Evolutionary conservation across 2,113 vertebrate genomes (phyloP), one percentile per base, ranked within the genome.

Genomic region (Perca fluviatilis): DNA sequence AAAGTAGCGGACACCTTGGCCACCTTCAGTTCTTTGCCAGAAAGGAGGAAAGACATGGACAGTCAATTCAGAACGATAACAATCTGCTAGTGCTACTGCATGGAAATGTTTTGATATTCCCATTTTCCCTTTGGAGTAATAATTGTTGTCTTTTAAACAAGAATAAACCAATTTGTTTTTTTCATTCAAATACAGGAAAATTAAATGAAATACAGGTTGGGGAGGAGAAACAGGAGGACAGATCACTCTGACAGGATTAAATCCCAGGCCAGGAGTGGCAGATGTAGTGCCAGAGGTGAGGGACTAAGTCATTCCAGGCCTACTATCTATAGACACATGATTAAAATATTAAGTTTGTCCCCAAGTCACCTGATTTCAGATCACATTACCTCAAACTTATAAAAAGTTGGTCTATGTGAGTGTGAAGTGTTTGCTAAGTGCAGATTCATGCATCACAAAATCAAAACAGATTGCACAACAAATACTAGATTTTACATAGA

Each of bases 1-100:
- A 85, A 85, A 86, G 76, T 25, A 86, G 79, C 40, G 62, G 76
- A 86, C 56, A 73, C 63, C 46, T 79, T 54, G 21, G 40, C 71
- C 85, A 85, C 79, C 68, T 88, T 82, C 18, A 64, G 62, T 60
- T 84, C 21, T 72, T 84, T 57, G 66, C 57, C 53, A 77, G 53
- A 78, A 71, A 81, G 9, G 60, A 76, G 18, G 27, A 63, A 47
- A 87, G 30, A 80, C 30, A 56, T 13, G 19, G 36, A 6, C 5
- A 68, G 33, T 56, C 0, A 8, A 62, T 72, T 51, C 16, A 43
- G 47, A 69, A 79, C 75, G 15, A 69, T 36, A 50, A 27, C 63
- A 74, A 56, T 23, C 14, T 2, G 21, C 36, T 19, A 36, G 10
- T 30, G 14, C 15, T 15, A 2, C 54, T 58, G 66, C 3, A 47